Conservation (phyloP, 2,888 invertebrate genomes). For the Phytoseiulus persimilis region DNA sequence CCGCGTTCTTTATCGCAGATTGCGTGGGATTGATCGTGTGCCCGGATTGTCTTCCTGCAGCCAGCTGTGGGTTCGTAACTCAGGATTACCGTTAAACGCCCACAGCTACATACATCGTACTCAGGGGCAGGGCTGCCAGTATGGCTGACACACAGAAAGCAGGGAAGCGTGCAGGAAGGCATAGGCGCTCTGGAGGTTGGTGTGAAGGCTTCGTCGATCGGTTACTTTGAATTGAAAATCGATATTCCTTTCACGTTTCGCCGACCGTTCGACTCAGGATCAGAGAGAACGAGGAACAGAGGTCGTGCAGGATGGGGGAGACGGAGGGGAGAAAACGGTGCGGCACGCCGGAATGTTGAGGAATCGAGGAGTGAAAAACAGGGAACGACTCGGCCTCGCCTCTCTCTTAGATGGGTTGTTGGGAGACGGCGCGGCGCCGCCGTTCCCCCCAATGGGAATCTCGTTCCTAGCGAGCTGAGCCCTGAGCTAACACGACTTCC, state of each 20-base stretch:
- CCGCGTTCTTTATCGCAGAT: not conserved
- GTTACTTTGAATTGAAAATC: not conserved
- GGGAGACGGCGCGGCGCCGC: not conserved
- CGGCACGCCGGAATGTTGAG: not conserved
- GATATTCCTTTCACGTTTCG: not conserved
- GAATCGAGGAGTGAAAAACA: not conserved
- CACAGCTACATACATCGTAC: not conserved
- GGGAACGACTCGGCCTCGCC: not conserved
- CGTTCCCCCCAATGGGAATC: not conserved
- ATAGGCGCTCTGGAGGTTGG: not conserved
- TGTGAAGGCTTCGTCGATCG: not conserved
- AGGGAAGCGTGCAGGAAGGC: not conserved
- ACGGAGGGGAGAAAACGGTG: not conserved
- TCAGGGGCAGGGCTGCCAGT: not conserved
- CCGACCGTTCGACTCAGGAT: not conserved
- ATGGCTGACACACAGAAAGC: not conserved
- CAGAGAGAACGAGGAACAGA: not conserved
- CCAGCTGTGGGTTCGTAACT: not conserved
- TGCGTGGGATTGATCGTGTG: not conserved
- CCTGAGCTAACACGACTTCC: not conserved
- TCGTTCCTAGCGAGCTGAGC: not conserved
- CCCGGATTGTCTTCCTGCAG: not conserved
- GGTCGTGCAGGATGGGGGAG: not conserved
- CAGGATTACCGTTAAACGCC: not conserved
- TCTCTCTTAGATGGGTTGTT: no score